Conservation (phyloP, 2,113 vertebrate species). For the Origma solitaria region DNA sequence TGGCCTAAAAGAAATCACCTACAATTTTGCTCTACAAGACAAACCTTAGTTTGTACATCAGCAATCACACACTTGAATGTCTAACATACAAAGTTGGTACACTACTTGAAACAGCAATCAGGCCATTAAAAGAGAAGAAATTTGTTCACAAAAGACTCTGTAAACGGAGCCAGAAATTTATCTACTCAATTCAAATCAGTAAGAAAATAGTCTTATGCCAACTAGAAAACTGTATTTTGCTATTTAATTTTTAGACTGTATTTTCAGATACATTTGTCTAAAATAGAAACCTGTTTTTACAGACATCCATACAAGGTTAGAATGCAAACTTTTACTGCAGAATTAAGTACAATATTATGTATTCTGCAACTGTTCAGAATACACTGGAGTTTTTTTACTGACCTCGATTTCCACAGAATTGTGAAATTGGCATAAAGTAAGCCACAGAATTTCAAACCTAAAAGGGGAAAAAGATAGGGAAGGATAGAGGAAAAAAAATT, state of each 20-base stretch:
- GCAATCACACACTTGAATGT: not conserved
- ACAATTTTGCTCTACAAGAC: not conserved
- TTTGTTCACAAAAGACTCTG: not conserved
- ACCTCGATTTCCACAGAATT: constrained; percentile 95
- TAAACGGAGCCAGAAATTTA: not conserved
- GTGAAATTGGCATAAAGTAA: constrained; percentile 93
- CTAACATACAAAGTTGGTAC: not conserved
- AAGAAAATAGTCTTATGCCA: not conserved
- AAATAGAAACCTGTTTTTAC: not conserved
- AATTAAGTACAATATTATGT: not conserved
- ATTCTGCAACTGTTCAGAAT: not conserved
- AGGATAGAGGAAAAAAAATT: not conserved
- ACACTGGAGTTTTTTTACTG: not conserved
- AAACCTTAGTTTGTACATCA: not conserved
- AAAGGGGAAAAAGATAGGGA: not conserved
- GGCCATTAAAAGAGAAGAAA: not conserved
- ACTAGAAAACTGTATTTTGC: not conserved
- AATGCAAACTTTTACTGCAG: not conserved
- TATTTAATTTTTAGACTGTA: not conserved
- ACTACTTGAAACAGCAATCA: not conserved
- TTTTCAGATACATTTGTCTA: not conserved
- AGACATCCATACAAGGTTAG: not conserved
- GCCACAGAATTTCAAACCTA: constrained; percentile 95
- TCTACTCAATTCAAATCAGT: not conserved
- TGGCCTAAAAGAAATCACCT: not conserved